Conservation (phyloP, 2,888 invertebrate species). For the Lithophane socia region DNA sequence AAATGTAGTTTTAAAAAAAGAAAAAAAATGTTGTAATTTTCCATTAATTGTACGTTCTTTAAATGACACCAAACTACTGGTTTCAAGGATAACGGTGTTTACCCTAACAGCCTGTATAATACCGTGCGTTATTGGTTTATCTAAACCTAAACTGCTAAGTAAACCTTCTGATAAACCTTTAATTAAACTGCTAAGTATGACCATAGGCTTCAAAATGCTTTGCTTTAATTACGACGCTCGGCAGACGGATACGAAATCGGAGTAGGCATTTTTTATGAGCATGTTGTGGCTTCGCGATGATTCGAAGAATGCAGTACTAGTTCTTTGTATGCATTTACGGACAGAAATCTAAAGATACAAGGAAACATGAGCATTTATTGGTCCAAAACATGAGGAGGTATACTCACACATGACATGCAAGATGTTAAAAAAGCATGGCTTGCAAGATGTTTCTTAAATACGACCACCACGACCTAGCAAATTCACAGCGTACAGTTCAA, state of each 20-base stretch:
- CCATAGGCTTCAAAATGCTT: conserved; percentile 3
- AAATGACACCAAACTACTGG: too few species aligned
- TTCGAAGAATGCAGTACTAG: conserved; percentile 23
- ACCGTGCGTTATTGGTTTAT: too few species aligned
- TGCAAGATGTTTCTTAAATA: not conserved
- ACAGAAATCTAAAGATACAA: not conserved
- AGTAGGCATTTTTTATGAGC: conserved; percentile 28
- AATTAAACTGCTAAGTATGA: not conserved
- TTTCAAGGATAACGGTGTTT: too few species aligned
- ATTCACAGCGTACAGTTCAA: too few species aligned
- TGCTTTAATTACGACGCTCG: not conserved
- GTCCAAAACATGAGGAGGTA: not conserved
- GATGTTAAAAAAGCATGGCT: not conserved
- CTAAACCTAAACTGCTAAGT: too few species aligned
- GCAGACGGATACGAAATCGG: conserved; percentile 39
- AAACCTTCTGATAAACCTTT: too few species aligned
- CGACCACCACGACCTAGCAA: too few species aligned
- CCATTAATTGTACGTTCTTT: too few species aligned
- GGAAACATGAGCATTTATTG: not conserved
- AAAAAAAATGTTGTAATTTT: too few species aligned
- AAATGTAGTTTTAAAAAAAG: too few species aligned
- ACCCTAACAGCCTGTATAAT: too few species aligned
- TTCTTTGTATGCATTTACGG: conserved; percentile 2
- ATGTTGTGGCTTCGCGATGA: conserved; percentile 31
- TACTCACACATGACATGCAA: not conserved